phyloP scores from a whole-genome alignment of 1,140 invertebrate species.

The Rhagoletis zephyria region DNA sequence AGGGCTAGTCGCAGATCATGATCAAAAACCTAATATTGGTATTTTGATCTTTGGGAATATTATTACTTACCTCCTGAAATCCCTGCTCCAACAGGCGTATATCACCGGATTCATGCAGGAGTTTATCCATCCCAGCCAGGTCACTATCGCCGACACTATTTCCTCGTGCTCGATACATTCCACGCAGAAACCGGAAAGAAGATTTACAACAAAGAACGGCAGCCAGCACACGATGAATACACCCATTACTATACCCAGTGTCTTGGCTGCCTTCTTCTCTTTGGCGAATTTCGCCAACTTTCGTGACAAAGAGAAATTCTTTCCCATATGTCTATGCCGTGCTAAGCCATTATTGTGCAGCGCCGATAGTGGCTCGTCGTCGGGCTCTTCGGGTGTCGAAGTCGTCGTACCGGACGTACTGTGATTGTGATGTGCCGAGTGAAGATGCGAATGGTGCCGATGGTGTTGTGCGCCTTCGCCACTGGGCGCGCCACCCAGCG shows the following conservation, averaged over 20 bases:
- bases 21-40: too few species aligned
- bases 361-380: conserved; percentile 82
- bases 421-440: conserved; percentile 67
- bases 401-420: conserved; percentile 74
- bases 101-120: conserved; percentile 98
- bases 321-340: conserved; percentile 75
- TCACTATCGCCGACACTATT: conserved; percentile 92
- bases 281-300: conserved; percentile 93
- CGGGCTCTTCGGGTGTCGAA: conserved; percentile 79
- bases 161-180: conserved; percentile 90
- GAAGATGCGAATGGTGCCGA: conserved; percentile 68
- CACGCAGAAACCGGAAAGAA: conserved; percentile 90
- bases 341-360: conserved; percentile 83
- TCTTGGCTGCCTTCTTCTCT: conserved; percentile 96
- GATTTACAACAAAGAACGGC: conserved; percentile 97
- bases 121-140: conserved; percentile 99
- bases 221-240: conserved; percentile 98
- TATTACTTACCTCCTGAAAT: conserved; percentile 88
- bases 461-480: conserved; percentile 61
- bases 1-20: too few species aligned
- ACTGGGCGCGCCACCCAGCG: conserved; percentile 59
- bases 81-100: conserved; percentile 95
- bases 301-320: conserved; percentile 90
- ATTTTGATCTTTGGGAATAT: not conserved
- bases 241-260: conserved; percentile 95